Base-by-base conservation (phyloP, 92 coral and sea anemone species). In the Nematostella vectensis region DNA sequence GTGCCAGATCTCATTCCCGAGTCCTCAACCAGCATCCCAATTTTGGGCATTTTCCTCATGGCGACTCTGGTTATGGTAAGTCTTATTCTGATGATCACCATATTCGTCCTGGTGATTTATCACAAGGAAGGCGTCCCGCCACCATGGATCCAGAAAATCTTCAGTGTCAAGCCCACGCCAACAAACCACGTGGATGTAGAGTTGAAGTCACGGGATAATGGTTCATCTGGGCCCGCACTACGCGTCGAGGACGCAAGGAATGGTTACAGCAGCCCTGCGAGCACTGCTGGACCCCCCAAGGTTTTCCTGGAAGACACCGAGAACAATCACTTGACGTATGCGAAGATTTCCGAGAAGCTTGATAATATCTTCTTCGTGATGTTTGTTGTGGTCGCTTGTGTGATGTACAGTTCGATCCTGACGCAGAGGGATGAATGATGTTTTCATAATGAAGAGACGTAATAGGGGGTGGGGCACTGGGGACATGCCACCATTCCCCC, bases 41-140 rank as follows among this genome's bases (percentile, higher is more conserved):
- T 81, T n/a, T 31, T 75, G 13, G 88, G 70, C 17, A 29, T 64
- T 1, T 25, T 64, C 2, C 31, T 64, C 59, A 51, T 51, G 70
- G 36, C 51, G 0, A 64, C 70, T 0, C 51, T 53, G 59, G 33
- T 64, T 0, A 50, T 64, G 42, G 53, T 64, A 3, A 40, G 31
- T 4, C 4, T 43, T 11, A 49, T 27, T 0, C 21, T 59, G 0
- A 30, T 43, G 20, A 52, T 30, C 2, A 59, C 65, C 1, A 26
- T 59, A 12, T 3, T 59, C 1, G 52, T 59, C 28, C 23, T 59
- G 28, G 26, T 38, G 20, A 11, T 22, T 8, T 43, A 37, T 11
- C 65, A 59, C 16, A 9, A 38, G 37, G 18, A 30, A 39, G 65
- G 65, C 40, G 20, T 3, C 29, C 65, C 65, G 11, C 65, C 65